Conservation (phyloP, 1,140 invertebrate species). For the Apis dorsata region DNA sequence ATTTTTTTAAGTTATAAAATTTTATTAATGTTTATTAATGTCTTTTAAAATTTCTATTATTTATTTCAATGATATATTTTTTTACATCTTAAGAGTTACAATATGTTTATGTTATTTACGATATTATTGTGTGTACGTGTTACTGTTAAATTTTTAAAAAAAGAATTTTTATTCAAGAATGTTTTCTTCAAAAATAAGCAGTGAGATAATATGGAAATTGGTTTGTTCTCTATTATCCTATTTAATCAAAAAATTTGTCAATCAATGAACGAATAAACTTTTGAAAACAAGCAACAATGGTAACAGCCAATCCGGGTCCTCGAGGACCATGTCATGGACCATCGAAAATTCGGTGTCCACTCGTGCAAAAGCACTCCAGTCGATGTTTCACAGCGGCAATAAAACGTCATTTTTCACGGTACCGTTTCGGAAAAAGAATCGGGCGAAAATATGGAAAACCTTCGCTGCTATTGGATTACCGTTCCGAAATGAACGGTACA, state of each 20-base stretch:
- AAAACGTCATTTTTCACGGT: slow-evolving; percentile 45
- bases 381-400: slow-evolving; percentile 23
- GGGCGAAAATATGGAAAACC: slow-evolving; percentile 14
- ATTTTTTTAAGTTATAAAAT: too few species aligned
- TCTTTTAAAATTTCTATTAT: too few species aligned
- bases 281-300: slow-evolving; percentile 33
- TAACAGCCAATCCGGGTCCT: not conserved
- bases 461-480: not conserved
- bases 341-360: slow-evolving; percentile 36
- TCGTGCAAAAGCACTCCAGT: slow-evolving; percentile 10
- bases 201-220: not conserved
- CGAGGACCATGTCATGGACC: slow-evolving; percentile 15
- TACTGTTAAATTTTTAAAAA: not conserved
- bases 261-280: slow-evolving; percentile 1
- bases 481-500: slow-evolving; percentile 51
- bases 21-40: too few species aligned
- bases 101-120: too few species aligned
- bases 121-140: too few species aligned
- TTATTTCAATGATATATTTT: too few species aligned
- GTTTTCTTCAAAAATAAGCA: not conserved
- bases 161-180: not conserved
- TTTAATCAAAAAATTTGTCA: not conserved
- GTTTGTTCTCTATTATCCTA: too few species aligned
- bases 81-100: too few species aligned
- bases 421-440: slow-evolving; percentile 43